These are phyloP conservation scores for Gerris buenoi DNA, from an alignment of 1,140 invertebrate genomes.

Conservation along the genomic window DNA sequence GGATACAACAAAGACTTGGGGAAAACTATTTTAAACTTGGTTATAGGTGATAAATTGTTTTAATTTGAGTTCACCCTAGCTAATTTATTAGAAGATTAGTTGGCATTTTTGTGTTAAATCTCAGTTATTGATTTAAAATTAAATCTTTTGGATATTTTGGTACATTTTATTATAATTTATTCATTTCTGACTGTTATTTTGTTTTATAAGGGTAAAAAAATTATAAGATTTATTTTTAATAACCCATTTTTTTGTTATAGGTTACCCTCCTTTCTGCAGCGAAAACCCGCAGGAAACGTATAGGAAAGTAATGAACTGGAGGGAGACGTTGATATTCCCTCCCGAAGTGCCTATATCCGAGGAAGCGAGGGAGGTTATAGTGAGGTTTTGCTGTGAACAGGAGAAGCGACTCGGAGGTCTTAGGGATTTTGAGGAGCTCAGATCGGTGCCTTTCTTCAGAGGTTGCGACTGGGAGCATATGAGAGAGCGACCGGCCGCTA, in stretches of 20 bases:
- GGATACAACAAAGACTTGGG: too few relatives aligned
- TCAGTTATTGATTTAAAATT: too few relatives aligned
- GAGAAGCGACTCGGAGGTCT: conserved; percentile 78
- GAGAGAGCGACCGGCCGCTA: conserved; percentile 90
- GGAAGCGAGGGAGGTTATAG: conserved; percentile 70
- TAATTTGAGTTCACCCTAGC: too few relatives aligned
- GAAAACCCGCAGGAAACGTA: conserved; percentile 99
- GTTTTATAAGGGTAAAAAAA: too few relatives aligned
- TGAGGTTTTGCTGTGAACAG: conserved; percentile 87
- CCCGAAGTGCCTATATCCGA: conserved; percentile 97
- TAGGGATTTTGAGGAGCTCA: conserved; percentile 35
- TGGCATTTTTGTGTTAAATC: too few relatives aligned
- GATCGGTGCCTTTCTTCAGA: conserved; percentile 62
- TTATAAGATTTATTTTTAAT: too few relatives aligned
- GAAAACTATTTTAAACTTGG: too few relatives aligned
- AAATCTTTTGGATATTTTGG: too few relatives aligned
- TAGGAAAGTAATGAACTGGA: conserved; percentile 98
- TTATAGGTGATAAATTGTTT: too few relatives aligned
- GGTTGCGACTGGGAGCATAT: conserved; percentile 94
- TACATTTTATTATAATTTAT: too few relatives aligned
- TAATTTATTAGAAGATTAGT: too few relatives aligned
- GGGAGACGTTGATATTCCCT: conserved; percentile 92
- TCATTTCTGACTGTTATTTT: too few relatives aligned
- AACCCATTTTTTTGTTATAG: conserved; percentile 30
- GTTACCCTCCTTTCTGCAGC: conserved; percentile 98